Base-by-base conservation (phyloP, 2,113 vertebrate genomes). In the Epinephelus moara region DNA sequence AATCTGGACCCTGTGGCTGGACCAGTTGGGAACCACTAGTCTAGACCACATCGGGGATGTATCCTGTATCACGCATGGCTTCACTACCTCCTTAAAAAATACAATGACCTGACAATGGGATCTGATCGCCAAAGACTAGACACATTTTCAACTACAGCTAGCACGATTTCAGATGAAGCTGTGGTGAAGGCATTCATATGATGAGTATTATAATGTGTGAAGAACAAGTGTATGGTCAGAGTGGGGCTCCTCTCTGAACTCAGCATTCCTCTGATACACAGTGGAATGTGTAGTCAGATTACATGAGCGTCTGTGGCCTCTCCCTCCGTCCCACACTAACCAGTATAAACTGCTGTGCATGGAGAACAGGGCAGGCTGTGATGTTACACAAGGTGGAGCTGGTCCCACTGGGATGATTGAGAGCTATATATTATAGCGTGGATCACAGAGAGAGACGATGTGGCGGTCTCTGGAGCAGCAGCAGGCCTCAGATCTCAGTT, bases 201-300 rank as follows among this genome's bases (percentile, higher is more conserved):
- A 56, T 21, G 66, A 30, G 21, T 10, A 23, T 47, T 15, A 59
- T 40, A 57, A 53, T 78, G 52, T 85, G 30, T 47, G 33, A 80
- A 19, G 19, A 75, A 61, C 40, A 68, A 79, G 40, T 57, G 76
- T 57, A 63, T 19, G 45, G 45, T 25, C 30, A 14, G 60, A 82
- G 53, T 42, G 76, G 67, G 75, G 55, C 78, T 90, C 75, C 59
- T 78, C 59, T 85, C 50, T 53, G 19, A 84, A 79, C 27, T 57
- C 64, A 37, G 78, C 86, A 90, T 92, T 92, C 88, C 85, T 89
- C 70, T 72, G 85, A 87, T 75, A 67, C 67, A 78, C 13, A 60
- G 62, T 82, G 90, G 89, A 92, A 92, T 90, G 89, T 82, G 84
- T 84, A 70, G 84, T 68, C 85, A 83, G 87, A 85, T 91, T 88